phyloP scores from a whole-genome alignment of 2,113 vertebrate species.

The Thunnus maccoyii region DNA sequence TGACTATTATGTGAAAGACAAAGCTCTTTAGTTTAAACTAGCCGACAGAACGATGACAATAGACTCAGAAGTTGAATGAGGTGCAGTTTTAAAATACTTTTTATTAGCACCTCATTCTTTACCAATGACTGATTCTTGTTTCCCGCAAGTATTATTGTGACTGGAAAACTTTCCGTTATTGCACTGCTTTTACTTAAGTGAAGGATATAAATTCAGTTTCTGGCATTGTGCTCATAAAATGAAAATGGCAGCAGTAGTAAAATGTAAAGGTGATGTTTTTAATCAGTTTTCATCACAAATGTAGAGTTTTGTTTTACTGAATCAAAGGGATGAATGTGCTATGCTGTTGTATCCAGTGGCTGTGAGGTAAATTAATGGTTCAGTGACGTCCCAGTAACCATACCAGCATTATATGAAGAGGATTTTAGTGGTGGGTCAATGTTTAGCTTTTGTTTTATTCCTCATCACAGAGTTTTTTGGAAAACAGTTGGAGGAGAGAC shows the following conservation, averaged over 20 bases:
- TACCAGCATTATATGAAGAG: slow-evolving; percentile 1
- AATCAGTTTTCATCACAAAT: no score
- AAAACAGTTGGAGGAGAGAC: slow-evolving; percentile 82
- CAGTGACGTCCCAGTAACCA: slow-evolving; percentile 18
- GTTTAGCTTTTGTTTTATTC: slow-evolving; percentile 48
- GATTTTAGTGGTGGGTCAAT: slow-evolving; percentile 3
- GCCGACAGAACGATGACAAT: not conserved
- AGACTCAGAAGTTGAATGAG: not conserved
- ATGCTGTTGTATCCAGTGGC: not conserved
- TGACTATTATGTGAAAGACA: no score
- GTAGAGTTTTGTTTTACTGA: no score
- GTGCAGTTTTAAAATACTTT: not conserved
- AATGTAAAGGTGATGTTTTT: no score
- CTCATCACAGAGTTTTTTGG: slow-evolving; percentile 66
- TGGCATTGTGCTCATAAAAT: no score
- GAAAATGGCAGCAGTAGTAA: no score
- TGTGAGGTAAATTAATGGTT: not conserved
- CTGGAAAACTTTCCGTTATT: not conserved
- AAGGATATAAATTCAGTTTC: not conserved
- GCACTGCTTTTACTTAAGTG: not conserved
- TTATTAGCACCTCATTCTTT: not conserved
- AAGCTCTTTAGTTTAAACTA: no score
- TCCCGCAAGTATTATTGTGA: not conserved
- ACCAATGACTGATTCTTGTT: no score
- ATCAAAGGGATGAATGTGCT: not conserved